These are phyloP conservation scores for Gnathonemus echidnorhynchus DNA, from an alignment of 2,113 vertebrate genomes.

Conservation along the genomic window DNA sequence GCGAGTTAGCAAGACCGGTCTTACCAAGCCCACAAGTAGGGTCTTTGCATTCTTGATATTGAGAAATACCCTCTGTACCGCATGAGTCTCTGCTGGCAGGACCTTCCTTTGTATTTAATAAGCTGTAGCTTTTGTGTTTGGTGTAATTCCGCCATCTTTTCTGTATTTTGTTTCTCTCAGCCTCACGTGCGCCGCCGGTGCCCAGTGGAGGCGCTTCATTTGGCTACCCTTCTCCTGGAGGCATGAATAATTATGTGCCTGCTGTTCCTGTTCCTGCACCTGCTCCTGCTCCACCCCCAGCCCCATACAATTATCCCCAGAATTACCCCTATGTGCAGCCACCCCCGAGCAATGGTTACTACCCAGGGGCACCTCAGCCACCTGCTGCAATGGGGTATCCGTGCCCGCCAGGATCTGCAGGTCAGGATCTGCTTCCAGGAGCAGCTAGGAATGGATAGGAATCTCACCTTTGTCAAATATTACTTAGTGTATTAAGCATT, in stretches of 20 bases:
- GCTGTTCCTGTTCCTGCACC: background rate
- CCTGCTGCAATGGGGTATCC: constrained; percentile 52
- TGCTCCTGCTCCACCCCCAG: constrained; percentile 37
- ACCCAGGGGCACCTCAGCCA: constrained; percentile 42
- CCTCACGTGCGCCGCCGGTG: constrained; percentile 52
- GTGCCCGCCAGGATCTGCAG: constrained; percentile 48
- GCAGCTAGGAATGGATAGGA: background rate
- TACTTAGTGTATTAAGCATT: background rate
- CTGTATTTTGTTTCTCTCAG: constrained; percentile 29
- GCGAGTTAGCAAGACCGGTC: no score
- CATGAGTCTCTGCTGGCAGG: background rate
- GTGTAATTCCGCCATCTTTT: background rate
- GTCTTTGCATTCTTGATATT: no score
- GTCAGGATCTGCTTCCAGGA: constrained; percentile 27
- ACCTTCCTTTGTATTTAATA: background rate
- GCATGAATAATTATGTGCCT: constrained; percentile 60
- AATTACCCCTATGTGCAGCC: constrained; percentile 48
- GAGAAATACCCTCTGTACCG: background rate
- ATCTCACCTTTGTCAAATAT: background rate
- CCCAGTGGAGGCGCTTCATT: constrained; percentile 52
- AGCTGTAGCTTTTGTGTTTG: background rate
- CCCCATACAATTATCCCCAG: constrained; percentile 40
- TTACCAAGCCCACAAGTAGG: no score
- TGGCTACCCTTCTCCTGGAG: constrained; percentile 52
- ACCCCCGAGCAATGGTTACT: constrained; percentile 55